Conservation (phyloP, 2,888 invertebrate genomes). For the Pogonocherus hispidulus region DNA sequence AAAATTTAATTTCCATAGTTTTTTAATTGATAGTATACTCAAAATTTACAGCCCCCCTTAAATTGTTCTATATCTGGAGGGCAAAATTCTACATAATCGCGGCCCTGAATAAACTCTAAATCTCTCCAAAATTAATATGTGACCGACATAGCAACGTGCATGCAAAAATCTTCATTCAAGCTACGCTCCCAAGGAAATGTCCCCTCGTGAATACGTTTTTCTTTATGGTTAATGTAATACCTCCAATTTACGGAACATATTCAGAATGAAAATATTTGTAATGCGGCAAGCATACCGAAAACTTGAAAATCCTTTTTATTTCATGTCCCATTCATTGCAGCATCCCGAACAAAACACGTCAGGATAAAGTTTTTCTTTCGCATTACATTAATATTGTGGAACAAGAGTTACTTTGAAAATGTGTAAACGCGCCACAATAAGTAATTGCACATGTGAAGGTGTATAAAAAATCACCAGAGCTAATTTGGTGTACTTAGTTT, state of each 20-base stretch:
- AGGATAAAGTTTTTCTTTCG: slow-evolving; percentile 7
- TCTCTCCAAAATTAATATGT: background rate
- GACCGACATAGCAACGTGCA: background rate
- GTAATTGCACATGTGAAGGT: background rate
- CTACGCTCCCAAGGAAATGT: background rate
- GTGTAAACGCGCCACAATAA: background rate
- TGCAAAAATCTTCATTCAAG: background rate
- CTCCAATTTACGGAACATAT: slow-evolving; percentile 34
- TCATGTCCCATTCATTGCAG: background rate
- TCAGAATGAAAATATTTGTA: slow-evolving; percentile 32
- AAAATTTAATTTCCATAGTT: too few species aligned
- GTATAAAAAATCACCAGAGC: background rate
- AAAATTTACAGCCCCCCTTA: too few species aligned
- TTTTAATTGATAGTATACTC: too few species aligned
- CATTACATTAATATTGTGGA: slow-evolving; percentile 5
- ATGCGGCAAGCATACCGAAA: slow-evolving; percentile 37
- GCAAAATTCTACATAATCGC: too few species aligned
- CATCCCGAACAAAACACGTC: slow-evolving; percentile 15
- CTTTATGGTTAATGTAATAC: slow-evolving; percentile 26
- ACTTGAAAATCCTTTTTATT: slow-evolving; percentile 34
- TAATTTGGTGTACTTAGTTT: background rate
- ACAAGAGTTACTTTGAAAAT: background rate
- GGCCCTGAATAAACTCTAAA: too few species aligned
- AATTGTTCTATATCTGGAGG: too few species aligned
- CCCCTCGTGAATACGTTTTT: slow-evolving; percentile 29